phyloP scores from a whole-genome alignment of 1,140 invertebrate genomes.

The Drosophila arawakana region DNA sequence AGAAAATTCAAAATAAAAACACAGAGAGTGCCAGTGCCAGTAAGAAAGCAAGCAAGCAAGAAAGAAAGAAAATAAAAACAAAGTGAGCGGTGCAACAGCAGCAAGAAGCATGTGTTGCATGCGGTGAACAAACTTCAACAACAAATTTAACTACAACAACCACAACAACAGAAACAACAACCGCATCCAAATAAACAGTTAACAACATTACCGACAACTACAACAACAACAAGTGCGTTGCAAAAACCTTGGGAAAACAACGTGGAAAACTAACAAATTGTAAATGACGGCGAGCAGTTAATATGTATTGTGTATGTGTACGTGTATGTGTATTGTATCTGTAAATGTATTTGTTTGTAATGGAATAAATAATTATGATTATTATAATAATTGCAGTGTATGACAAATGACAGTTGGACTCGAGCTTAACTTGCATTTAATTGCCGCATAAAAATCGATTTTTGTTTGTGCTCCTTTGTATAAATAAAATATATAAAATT shows the following conservation, averaged over 20 bases:
- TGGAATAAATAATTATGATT: constrained; percentile 56
- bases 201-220: not conserved
- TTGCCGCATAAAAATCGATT: constrained; percentile 68
- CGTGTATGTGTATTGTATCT: constrained; percentile 5
- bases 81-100: constrained; percentile 27
- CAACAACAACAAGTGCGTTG: constrained; percentile 33
- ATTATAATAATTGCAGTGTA: constrained; percentile 70
- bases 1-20: constrained; percentile 35
- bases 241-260: constrained; percentile 39
- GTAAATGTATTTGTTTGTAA: constrained; percentile 23
- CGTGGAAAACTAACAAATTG: constrained; percentile 38
- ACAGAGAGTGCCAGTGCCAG: constrained; percentile 22
- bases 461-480: constrained; percentile 29
- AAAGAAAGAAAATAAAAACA: constrained; percentile 32
- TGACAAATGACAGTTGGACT: constrained; percentile 57
- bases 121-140: constrained; percentile 49
- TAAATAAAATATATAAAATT: constrained; percentile 44
- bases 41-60: constrained; percentile 50
- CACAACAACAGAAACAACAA: not conserved
- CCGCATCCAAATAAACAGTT: constrained; percentile 18
- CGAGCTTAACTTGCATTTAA: constrained; percentile 54
- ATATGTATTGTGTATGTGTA: constrained; percentile 13
- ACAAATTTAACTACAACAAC: constrained; percentile 3
- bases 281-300: constrained; percentile 12
- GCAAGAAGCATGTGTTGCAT: constrained; percentile 61